Evolutionary conservation across 2,888 invertebrate genomes (phyloP).

Genomic region (Harpalus rubripes): DNA sequence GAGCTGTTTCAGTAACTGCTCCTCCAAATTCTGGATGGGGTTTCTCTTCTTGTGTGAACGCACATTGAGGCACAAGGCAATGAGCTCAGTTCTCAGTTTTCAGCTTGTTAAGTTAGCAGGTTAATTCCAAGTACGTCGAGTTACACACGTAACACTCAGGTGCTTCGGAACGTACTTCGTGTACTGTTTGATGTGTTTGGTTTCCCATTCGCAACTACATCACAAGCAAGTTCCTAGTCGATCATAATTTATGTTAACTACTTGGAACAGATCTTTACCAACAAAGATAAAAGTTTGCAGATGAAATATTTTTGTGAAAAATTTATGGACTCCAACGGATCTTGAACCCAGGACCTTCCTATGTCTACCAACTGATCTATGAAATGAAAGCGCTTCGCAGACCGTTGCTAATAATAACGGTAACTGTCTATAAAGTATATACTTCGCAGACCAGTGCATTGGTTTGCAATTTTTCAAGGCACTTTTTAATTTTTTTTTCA

Average conservation of each 20-base stretch:
- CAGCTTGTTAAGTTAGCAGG: constrained; percentile 40
- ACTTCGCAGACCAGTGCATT: no score
- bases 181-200: constrained; percentile 28
- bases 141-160: constrained; percentile 40
- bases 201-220: background rate
- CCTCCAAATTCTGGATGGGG: constrained; percentile 45
- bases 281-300: no score
- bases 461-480: no score
- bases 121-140: constrained; percentile 46
- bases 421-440: no score
- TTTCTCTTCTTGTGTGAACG: constrained; percentile 13
- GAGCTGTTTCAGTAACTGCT: constrained; percentile 47
- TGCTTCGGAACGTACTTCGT: constrained; percentile 13
- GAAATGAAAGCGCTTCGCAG: no score
- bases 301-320: no score
- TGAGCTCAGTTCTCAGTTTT: constrained; percentile 44
- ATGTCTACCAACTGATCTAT: no score
- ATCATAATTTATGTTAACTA: background rate
- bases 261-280: no score
- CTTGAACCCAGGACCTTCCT: no score
- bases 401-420: no score
- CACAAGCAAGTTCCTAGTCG: background rate
- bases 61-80: background rate
- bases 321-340: no score
- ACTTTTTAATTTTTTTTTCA: no score